Evolutionary conservation across 2,888 invertebrate species (phyloP), one percentile per base, ranked within the genome.

Genomic region (Neoascia interrupta): DNA sequence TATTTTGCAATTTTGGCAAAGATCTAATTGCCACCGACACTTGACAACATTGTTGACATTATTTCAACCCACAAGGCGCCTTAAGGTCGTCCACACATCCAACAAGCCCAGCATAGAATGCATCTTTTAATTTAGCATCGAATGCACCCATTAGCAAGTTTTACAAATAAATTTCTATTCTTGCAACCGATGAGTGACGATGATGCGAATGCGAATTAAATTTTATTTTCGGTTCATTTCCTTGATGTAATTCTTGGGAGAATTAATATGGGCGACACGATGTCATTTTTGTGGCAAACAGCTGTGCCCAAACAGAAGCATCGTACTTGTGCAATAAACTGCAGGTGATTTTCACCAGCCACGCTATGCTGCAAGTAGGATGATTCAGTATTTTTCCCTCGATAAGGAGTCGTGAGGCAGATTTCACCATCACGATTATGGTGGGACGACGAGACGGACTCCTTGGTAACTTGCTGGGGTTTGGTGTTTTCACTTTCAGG

Each of bases 161-260:
- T 64, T 51, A 28, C 5, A 36, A 73, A 66, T 51, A 56, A 49
- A 51, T 28, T 43, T 73, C 75, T 75, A 69, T 75, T 75, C 69
- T 63, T 63, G 58, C 56, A 43, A 49, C 21, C 21, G 51, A 63
- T 69, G 74, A 75, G 54, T 68, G 47, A 41, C 69, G 63, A 63
- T 63, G 69, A 75, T 23, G 56, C 63, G 37, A 61, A 63, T 75
- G 31, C 51, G n/a, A n/a, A n/a, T n/a, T n/a, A n/a, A 37, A 56
- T 56, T 51, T 51, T 63, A 63, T 56, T 69, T 75, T 63, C 61
- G 75, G 69, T 63, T 63, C 63, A 69, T 69, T 75, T 75, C 75
- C 75, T 58, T 49, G 61, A 75, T 68, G 54, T 51, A 16, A 36
- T 47, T 41, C 18, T 21, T n/a, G 16, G 34, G 26, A 34, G 4